Conservation (phyloP, 2,888 invertebrate genomes). For the Volucella bombylans region DNA sequence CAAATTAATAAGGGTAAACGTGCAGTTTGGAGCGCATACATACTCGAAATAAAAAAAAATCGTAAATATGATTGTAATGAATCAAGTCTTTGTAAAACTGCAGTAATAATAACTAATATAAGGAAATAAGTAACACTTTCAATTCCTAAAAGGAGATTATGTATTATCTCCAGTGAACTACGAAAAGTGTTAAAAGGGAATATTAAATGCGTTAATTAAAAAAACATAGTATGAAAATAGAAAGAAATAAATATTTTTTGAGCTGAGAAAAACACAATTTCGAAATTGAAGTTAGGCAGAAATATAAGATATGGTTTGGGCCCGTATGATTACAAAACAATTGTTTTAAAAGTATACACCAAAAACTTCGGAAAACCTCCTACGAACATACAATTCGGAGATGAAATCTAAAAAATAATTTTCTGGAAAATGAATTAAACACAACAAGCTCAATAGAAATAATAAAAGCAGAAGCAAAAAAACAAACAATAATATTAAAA, state of each 20-base stretch:
- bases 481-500: constrained; percentile 7
- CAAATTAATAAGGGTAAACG: constrained; percentile 7
- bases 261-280: constrained; percentile 31
- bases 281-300: constrained; percentile 65
- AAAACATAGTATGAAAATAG: background rate
- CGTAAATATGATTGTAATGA: constrained; percentile 19
- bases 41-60: constrained; percentile 8
- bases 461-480: constrained; percentile 20
- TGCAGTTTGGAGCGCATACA: background rate
- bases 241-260: background rate
- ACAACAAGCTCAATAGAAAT: background rate
- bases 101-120: constrained; percentile 36
- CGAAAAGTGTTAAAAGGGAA: constrained; percentile 33
- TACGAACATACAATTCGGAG: constrained; percentile 15
- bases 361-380: constrained; percentile 24
- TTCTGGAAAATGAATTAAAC: constrained; percentile 5
- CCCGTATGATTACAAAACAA: constrained; percentile 1
- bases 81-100: constrained; percentile 23
- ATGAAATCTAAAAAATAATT: constrained; percentile 11
- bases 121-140: constrained; percentile 53
- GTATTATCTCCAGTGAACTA: constrained; percentile 50
- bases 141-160: constrained; percentile 58
- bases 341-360: constrained; percentile 35
- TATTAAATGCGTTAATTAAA: too few species aligned
- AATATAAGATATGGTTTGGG: constrained; percentile 30